Base-by-base conservation (phyloP, 2,888 invertebrate genomes). In the Tipula lateralis region DNA sequence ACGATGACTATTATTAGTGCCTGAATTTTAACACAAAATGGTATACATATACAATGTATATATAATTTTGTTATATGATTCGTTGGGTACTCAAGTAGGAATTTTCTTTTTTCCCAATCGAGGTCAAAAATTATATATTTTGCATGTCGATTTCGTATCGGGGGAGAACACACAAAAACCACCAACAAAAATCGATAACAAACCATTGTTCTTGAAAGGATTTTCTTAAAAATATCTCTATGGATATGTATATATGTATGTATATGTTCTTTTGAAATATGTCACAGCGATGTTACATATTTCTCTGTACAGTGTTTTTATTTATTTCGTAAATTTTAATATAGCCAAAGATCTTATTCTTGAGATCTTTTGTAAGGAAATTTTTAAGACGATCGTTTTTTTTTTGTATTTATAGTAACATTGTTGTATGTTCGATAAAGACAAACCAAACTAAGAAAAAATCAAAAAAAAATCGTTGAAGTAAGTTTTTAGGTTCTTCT, bases 81-180 rank as follows among this genome's bases (percentile, higher is more conserved):
- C 7, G 66, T 24, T 24, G 66, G 2, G n/a, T n/a, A n/a, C n/a
- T n/a, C 66, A 66, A 66, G 66, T 24, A 66, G 66, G 66, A 66
- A 66, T 66, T 66, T 66, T 66, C 66, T 66, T 66, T 66, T n/a
- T 24, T 66, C 24, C 66, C 66, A 66, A 66, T 66, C 66, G 66
- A 66, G 66, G 66, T 66, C 66, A 66, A 66, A 66, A 66, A 66
- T 66, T 66, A 24, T 66, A 66, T 9, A 66, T 66, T 66, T 66
- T 66, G 66, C 66, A 66, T 66, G 66, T 66, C 66, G 66, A 66
- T 66, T 66, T 66, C 66, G 24, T 66, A 66, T 66, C 66, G 66
- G 66, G 66, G 66, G 66, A 24, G 66, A 66, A 66, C 66, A 66
- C 66, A 66, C 24, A 66, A 66, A n/a, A 66, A 66, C 66, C 66